Percentiles rank a stretch among this genome's conserved stretches.
These are phyloP conservation scores for Actinemys pallida DNA, from an alignment of 2,113 vertebrate genomes.

Conservation along the genomic window DNA sequence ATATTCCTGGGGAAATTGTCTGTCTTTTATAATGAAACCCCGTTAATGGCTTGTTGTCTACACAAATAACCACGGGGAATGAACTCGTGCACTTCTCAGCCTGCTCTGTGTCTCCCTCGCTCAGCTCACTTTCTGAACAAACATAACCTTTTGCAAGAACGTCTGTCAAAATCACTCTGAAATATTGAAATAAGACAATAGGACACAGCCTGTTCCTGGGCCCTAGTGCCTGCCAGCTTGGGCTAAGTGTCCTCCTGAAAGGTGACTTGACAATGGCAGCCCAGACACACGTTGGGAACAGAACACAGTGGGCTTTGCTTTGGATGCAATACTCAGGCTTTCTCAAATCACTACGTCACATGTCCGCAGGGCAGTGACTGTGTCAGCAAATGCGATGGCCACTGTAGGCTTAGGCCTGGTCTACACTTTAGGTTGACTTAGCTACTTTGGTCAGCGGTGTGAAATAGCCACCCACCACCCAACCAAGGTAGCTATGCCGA, in stretches of 20 bases:
- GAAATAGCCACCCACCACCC: not conserved
- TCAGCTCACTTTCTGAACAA: constrained; percentile 58
- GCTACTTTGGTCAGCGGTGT: not conserved
- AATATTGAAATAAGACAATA: constrained; percentile 52
- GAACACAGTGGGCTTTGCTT: not conserved
- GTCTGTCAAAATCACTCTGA: constrained; percentile 63
- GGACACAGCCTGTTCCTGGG: constrained; percentile 50
- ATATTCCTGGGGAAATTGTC: constrained; percentile 35
- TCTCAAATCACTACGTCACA: not conserved
- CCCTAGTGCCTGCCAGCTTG: constrained; percentile 37
- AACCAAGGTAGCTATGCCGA: not conserved
- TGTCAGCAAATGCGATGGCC: not conserved
- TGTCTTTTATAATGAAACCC: constrained; percentile 43
- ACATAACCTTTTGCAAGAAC: constrained; percentile 68
- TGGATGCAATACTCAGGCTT: not conserved
- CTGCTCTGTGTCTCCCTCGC: constrained; percentile 48
- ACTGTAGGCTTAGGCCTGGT: not conserved
- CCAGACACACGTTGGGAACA: no score
- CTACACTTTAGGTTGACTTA: not conserved
- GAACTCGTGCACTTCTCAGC: constrained; percentile 24
- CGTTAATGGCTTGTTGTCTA: constrained; percentile 63
- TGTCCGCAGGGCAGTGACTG: not conserved
- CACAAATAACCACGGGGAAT: constrained; percentile 41
- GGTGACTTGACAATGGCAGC: not conserved
- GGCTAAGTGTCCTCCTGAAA: not conserved